Percentiles rank a stretch among this genome's conserved stretches.
phyloP scores from a whole-genome alignment of 53 echinoderm and acorn worm species.

The Luidia sarsii region DNA sequence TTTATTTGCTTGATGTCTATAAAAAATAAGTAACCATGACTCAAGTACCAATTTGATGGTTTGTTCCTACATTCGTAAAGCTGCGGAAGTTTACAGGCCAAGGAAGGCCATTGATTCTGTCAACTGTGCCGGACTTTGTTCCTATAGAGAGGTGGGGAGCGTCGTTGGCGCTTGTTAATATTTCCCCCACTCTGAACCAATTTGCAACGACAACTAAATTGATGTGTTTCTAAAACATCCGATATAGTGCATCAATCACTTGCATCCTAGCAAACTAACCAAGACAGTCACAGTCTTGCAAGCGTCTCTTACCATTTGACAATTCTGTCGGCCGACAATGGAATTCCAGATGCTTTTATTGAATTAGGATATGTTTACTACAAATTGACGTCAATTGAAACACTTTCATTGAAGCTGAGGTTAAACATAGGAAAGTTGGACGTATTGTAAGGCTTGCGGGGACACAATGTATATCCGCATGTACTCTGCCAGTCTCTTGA shows the following conservation, averaged over 20 bases:
- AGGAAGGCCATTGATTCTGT: not conserved
- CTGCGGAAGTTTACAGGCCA: slow-evolving; percentile 23
- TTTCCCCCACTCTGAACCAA: slow-evolving; percentile 43
- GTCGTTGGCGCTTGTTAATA: slow-evolving; percentile 14
- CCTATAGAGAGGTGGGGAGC: not conserved
- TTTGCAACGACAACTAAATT: slow-evolving; percentile 39
- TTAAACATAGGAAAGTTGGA: too few relatives aligned
- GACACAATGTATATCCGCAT: too few relatives aligned
- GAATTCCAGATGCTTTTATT: too few relatives aligned
- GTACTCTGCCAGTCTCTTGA: too few relatives aligned
- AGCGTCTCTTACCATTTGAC: too few relatives aligned
- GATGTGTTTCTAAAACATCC: slow-evolving; percentile 60
- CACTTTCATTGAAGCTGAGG: too few relatives aligned
- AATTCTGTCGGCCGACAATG: too few relatives aligned
- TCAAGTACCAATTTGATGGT: slow-evolving; percentile 49
- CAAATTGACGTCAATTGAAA: too few relatives aligned
- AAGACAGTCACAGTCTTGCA: too few relatives aligned
- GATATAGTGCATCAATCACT: slow-evolving; percentile 25
- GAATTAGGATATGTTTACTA: too few relatives aligned
- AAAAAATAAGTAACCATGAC: slow-evolving; percentile 29
- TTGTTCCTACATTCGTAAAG: slow-evolving; percentile 11
- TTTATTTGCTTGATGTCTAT: not conserved
- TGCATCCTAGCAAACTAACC: not conserved
- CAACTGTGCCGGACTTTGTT: slow-evolving; percentile 1
- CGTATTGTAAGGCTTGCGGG: too few relatives aligned